phyloP scores from a whole-genome alignment of 2,888 invertebrate genomes.

The Rhyacophila evoluta region DNA sequence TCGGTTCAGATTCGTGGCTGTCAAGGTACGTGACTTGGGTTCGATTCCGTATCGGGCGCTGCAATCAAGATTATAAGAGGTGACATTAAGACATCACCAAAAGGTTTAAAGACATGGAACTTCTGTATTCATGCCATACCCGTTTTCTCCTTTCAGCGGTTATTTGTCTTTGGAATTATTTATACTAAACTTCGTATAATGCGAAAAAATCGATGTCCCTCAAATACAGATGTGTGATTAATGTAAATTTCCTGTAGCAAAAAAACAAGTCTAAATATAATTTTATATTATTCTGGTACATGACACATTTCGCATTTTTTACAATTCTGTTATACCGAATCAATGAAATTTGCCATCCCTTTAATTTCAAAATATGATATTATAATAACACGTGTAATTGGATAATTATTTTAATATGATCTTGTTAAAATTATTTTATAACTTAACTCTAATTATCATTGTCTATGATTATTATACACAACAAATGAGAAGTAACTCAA shows the following conservation, averaged over 20 bases:
- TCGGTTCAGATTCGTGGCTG: not conserved
- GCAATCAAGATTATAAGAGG: slow-evolving; percentile 6
- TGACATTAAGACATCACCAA: slow-evolving; percentile 15
- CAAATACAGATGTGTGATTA: not conserved
- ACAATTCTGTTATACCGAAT: too few species aligned
- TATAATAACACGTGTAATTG: too few species aligned
- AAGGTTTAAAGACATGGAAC: not conserved
- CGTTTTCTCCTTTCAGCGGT: not conserved
- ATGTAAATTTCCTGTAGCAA: not conserved
- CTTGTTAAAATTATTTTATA: too few species aligned
- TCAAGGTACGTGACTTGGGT: slow-evolving; percentile 9
- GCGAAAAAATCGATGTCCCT: not conserved
- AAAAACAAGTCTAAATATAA: not conserved
- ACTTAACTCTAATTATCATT: too few species aligned
- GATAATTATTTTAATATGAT: too few species aligned
- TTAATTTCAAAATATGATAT: too few species aligned
- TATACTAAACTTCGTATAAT: slow-evolving; percentile 1
- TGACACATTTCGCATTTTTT: not conserved
- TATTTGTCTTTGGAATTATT: not conserved
- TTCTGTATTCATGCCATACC: not conserved
- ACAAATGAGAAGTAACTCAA: too few species aligned
- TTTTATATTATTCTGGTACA: not conserved
- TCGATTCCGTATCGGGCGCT: slow-evolving; percentile 4
- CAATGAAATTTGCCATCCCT: too few species aligned
- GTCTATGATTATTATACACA: too few species aligned